Evolutionary conservation across 2,888 invertebrate species (phyloP).

Genomic region (Eupelmus urozonus): DNA sequence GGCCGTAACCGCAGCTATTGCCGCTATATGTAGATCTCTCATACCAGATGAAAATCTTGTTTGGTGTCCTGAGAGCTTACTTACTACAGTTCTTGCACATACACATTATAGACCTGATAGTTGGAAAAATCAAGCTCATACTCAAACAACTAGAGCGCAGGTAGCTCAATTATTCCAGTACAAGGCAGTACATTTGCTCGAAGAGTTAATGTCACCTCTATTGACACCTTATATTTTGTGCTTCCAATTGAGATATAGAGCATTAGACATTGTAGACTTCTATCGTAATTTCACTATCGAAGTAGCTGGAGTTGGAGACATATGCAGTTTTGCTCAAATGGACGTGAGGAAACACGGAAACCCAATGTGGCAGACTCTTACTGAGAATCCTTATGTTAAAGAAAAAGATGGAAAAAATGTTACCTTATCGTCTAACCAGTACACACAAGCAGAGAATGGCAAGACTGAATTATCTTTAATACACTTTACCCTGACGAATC

Average conservation of each 20-base stretch:
- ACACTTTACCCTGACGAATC: slow-evolving; percentile 97
- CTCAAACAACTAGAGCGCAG: slow-evolving; percentile 88
- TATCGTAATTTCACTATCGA: slow-evolving; percentile 97
- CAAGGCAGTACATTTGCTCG: slow-evolving; percentile 89
- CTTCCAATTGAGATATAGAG: slow-evolving; percentile 86
- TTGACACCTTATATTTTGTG: slow-evolving; percentile 92
- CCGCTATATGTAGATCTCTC: slow-evolving; percentile 86
- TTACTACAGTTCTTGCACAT: slow-evolving; percentile 91
- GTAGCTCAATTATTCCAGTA: slow-evolving; percentile 97
- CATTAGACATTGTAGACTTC: slow-evolving; percentile 96
- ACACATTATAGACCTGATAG: slow-evolving; percentile 95
- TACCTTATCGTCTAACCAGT: slow-evolving; percentile 76
- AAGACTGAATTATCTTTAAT: slow-evolving; percentile 97
- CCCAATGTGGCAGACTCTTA: slow-evolving; percentile 86
- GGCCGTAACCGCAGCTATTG: slow-evolving; percentile 87
- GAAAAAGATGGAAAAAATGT: slow-evolving; percentile 62
- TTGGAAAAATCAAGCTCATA: slow-evolving; percentile 95
- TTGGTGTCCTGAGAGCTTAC: slow-evolving; percentile 91
- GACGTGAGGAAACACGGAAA: slow-evolving; percentile 96
- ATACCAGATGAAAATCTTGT: slow-evolving; percentile 93
- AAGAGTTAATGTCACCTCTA: slow-evolving; percentile 94
- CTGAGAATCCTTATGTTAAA: slow-evolving; percentile 66
- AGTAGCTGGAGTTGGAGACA: slow-evolving; percentile 97
- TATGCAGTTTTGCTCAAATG: slow-evolving; percentile 95
- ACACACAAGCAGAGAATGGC: slow-evolving; percentile 90